Base-by-base conservation (phyloP, 2,888 invertebrate species). In the Acronicta alni region DNA sequence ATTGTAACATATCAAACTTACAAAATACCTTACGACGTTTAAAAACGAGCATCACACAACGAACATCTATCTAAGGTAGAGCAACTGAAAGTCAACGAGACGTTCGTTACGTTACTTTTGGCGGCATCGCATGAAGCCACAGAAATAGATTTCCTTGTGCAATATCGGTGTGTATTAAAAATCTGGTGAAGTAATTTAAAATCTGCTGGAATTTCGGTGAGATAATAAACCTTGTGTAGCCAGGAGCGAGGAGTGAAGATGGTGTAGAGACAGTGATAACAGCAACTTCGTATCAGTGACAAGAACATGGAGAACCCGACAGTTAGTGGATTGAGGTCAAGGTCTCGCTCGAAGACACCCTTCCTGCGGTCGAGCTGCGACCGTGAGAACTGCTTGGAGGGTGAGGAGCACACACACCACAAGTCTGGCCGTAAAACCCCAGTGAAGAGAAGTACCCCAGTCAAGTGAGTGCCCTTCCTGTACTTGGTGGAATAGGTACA, bases 281-380 rank as follows among this genome's bases (percentile, higher is more conserved):
- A 57, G 47, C 56, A 42, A 67, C 39, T 37, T 48, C 51, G 53
- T 57, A 69, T 67, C 67, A 67, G 66, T 79, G 67, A 59, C 55
- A 60, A 52, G 76, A 86, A 62, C 63, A 93, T 94, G 94, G 94
- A 94, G 78, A 91, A 88, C 74, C 85, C 87, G 64, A 83, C 89
- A 65, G 90, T 89, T 81, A 90, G 92, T 76, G 95, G 95, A 89
- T 95, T 96, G 85, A 92, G 96, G 89, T 95, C 96, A 87, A 95
- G 96, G 91, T 96, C 96, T 78, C 95, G 96, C 76, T 96, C 96
- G 37, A 96, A 95, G 83, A 96, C 96, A 79, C 96, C 96, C 68
- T 96, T 96, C 82, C 86, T 95, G 75, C 91, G 95, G 69, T 95
- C 95, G 56, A 94, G 89, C 77, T 94, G 95, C 79, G 95, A 96